phyloP scores from a whole-genome alignment of 2,797 vertebrate genomes.

The Amblyraja radiata region DNA sequence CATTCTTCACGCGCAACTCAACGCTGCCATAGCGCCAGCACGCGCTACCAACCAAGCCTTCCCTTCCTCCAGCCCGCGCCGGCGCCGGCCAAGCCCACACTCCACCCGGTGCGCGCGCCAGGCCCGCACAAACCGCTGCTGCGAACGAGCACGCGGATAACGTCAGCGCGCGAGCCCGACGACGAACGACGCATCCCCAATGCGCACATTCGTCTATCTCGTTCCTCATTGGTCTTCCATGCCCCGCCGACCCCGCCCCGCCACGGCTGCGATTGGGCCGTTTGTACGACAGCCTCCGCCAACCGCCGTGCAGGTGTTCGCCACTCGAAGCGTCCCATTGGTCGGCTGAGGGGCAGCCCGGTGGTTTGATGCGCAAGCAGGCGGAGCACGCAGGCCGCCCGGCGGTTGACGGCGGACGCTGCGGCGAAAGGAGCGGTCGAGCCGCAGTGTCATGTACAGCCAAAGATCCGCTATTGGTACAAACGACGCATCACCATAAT shows the following conservation, averaged over 20 bases:
- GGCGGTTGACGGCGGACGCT: too few species aligned
- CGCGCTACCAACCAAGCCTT: not conserved
- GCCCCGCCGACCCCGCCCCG: not conserved
- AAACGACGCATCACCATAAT: too few species aligned
- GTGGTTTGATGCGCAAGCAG: too few species aligned
- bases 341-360: not conserved
- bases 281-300: not conserved
- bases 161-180: too few species aligned
- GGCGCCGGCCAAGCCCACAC: not conserved
- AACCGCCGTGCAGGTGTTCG: not conserved
- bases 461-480: too few species aligned
- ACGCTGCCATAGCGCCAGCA: conserved; percentile 16
- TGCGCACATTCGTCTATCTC: not conserved
- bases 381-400: too few species aligned
- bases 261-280: not conserved
- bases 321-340: not conserved
- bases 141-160: not conserved
- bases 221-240: not conserved
- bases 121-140: not conserved
- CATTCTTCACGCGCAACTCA: not conserved
- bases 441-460: too few species aligned
- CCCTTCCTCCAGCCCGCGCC: not conserved
- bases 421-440: too few species aligned
- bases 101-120: not conserved
- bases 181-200: too few species aligned